phyloP scores from a whole-genome alignment of 2,888 invertebrate species.

The Cephonodes hylas region DNA sequence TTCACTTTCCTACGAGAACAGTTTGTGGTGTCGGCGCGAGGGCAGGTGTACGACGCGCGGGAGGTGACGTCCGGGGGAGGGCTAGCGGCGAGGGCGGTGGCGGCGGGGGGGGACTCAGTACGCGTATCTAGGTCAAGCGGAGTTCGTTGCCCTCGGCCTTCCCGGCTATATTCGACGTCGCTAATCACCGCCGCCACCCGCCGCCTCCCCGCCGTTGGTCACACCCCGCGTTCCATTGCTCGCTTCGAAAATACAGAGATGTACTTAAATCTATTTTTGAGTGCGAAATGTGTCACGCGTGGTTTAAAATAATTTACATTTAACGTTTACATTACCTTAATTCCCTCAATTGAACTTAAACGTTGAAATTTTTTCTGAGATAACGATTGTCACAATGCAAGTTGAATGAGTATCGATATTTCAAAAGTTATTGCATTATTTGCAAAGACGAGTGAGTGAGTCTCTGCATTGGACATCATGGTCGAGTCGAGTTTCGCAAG shows the following conservation, averaged over 20 bases:
- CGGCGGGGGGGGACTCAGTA: constrained; percentile 34
- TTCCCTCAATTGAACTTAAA: neutral
- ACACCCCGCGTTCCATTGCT: constrained; percentile 36
- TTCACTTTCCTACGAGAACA: constrained; percentile 69
- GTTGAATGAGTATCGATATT: constrained; percentile 37
- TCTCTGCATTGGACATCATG: constrained; percentile 60
- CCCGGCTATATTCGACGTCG: constrained; percentile 78
- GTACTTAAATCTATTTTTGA: constrained; percentile 34
- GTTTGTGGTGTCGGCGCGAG: constrained; percentile 25
- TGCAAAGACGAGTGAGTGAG: constrained; percentile 54
- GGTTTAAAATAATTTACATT: neutral
- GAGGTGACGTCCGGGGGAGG: too few species aligned
- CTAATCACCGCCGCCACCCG: constrained; percentile 60
- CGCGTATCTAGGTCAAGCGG: constrained; percentile 76
- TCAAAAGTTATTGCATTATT: constrained; percentile 57
- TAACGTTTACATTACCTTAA: neutral
- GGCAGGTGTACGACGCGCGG: constrained; percentile 19
- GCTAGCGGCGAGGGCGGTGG: constrained; percentile 28
- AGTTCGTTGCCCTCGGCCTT: constrained; percentile 81
- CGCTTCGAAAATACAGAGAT: constrained; percentile 41
- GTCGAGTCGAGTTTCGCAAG: constrained; percentile 76
- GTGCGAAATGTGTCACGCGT: neutral
- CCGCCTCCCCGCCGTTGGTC: constrained; percentile 28
- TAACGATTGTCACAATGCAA: neutral
- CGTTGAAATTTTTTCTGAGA: neutral